Evolutionary conservation across 2,888 invertebrate species (phyloP), one percentile per base, ranked within the genome.

Genomic region (Diloba caeruleocephala): DNA sequence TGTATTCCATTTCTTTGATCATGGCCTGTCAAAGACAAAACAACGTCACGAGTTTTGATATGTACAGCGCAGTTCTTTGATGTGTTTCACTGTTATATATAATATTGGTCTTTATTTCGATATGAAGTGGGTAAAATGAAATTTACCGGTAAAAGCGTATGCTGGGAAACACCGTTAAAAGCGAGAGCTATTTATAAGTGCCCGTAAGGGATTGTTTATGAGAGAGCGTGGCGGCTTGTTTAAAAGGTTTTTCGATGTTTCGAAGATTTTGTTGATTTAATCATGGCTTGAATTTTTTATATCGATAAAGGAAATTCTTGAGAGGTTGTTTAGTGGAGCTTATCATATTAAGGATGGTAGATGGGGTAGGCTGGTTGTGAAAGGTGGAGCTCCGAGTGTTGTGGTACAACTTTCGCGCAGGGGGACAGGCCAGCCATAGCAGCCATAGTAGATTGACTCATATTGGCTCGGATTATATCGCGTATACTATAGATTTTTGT

Each of bases 1-100:
- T 13, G 29, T 39, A 46, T 54, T 21, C 13, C 14, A 32, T 52
- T 39, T 52, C 66, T 65, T 65, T 65, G 67, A 65, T 56, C 56
- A 31, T 37, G 34, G 46, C 10, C 42, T 38, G 61, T 61, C 61
- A 66, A 56, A 56, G 33, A 38, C 38, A 66, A 51, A 36, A 60
- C 41, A 54, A 42, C 14, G 43, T 21, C 29, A 29, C 33, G 14
- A 29, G 31, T 42, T 48, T 61, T 57, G 58, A 53, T 49, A 53
- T 33, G 17, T 26, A 23, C 26, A 3, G n/a, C 15, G 6, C 9
- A 19, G 8, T 9, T 28, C 52, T 65, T 65, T 65, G 57, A 61
- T 57, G 57, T 61, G 17, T 45, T 55, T 12, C 29, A 12, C 23
- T 39, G 28, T 37, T 55, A 43, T 14, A n/a, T n/a, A 10, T 36